Evolutionary conservation across 2,888 invertebrate genomes (phyloP).

Genomic region (Muschampia plurimacula): DNA sequence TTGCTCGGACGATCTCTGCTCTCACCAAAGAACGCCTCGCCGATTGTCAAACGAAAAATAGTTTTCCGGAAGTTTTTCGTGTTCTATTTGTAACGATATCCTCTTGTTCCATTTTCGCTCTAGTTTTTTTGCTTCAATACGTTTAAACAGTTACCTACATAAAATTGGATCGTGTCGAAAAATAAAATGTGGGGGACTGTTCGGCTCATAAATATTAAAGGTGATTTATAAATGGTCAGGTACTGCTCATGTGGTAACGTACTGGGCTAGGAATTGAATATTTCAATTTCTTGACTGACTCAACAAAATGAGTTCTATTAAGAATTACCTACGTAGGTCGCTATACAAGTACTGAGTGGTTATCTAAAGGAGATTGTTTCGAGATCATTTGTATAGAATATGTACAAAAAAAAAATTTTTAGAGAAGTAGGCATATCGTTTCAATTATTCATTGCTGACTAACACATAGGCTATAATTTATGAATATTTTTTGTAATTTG

Average conservation of each 20-base stretch:
- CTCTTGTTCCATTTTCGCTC: slow-evolving; percentile 31
- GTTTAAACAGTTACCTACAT: slow-evolving; percentile 35
- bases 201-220: slow-evolving; percentile 39
- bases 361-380: not conserved
- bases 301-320: not conserved
- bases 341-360: not conserved
- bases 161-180: slow-evolving; percentile 64
- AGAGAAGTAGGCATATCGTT: too few species aligned
- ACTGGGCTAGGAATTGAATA: slow-evolving; percentile 24
- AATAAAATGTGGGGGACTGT: slow-evolving; percentile 38
- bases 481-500: too few species aligned
- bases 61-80: slow-evolving; percentile 50
- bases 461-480: too few species aligned
- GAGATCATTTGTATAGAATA: too few species aligned
- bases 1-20: slow-evolving; percentile 51
- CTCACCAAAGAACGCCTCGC: slow-evolving; percentile 26
- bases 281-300: slow-evolving; percentile 16
- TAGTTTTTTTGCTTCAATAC: slow-evolving; percentile 56
- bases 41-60: slow-evolving; percentile 53
- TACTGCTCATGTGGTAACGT: slow-evolving; percentile 27
- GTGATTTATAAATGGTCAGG: slow-evolving; percentile 37
- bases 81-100: slow-evolving; percentile 43
- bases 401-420: too few species aligned
- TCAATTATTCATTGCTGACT: too few species aligned
- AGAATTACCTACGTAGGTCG: not conserved